Percentiles rank a stretch among this genome's conserved stretches.
Conservation (phyloP, 2,888 invertebrate genomes). For the Griposia aprilina region DNA sequence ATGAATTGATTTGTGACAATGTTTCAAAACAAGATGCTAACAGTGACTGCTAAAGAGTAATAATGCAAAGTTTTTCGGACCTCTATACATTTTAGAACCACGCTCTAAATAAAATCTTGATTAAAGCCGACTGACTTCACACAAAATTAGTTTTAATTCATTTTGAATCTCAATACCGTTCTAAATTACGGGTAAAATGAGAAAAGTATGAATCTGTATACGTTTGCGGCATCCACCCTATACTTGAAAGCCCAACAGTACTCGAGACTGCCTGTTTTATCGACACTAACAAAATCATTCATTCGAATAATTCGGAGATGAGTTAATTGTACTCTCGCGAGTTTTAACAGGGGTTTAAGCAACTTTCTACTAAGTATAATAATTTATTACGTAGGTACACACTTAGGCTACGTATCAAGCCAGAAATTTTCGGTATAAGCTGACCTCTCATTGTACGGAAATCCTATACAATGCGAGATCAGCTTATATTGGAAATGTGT, state of each 20-base stretch:
- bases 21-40: neutral
- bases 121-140: no score
- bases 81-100: neutral
- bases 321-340: conserved; percentile 45
- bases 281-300: conserved; percentile 68
- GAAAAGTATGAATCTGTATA: conserved; percentile 22
- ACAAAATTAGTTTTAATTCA: neutral
- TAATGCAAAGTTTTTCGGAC: neutral
- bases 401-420: no score
- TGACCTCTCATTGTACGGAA: no score
- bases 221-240: conserved; percentile 33
- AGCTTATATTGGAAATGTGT: no score
- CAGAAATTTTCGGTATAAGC: no score
- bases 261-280: conserved; percentile 63
- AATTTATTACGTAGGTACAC: conserved; percentile 1
- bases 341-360: conserved; percentile 36
- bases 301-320: conserved; percentile 63
- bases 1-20: no score
- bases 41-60: neutral
- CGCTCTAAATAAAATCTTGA: neutral
- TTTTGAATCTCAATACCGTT: neutral
- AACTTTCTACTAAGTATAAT: conserved; percentile 43
- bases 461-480: no score
- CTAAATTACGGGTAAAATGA: neutral
- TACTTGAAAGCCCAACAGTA: conserved; percentile 47